Evolutionary conservation across 2,113 vertebrate genomes (phyloP).

Genomic region (Chaenogobius annularis): DNA sequence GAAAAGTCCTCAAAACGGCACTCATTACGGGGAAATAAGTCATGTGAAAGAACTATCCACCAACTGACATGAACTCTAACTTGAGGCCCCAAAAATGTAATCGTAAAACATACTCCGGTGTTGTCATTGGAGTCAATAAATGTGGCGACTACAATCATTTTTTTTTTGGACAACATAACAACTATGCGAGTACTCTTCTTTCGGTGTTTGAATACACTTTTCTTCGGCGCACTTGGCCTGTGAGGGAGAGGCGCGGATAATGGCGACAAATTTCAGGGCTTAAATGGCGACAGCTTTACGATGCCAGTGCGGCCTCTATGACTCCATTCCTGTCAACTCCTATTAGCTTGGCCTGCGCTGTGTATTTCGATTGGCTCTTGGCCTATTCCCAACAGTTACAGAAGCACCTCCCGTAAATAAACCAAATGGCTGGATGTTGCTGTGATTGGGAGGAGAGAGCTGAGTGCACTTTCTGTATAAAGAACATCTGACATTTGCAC

Average conservation of each 20-base stretch:
- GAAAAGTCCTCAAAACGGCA: too few species aligned
- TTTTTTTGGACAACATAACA: neutral
- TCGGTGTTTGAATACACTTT: neutral
- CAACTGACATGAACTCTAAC: neutral
- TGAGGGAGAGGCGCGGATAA: slow-evolving; percentile 56
- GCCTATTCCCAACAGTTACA: slow-evolving; percentile 63
- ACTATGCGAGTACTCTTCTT: neutral
- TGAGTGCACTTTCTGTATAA: slow-evolving; percentile 34
- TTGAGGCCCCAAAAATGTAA: neutral
- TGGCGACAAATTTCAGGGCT: slow-evolving; percentile 68
- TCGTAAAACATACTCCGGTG: neutral
- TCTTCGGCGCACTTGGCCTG: slow-evolving; percentile 11
- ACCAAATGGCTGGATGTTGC: slow-evolving; percentile 63
- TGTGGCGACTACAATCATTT: neutral
- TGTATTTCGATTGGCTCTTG: slow-evolving; percentile 63
- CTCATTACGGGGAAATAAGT: too few species aligned
- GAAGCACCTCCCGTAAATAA: slow-evolving; percentile 71
- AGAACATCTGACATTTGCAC: slow-evolving; percentile 49
- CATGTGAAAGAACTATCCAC: neutral
- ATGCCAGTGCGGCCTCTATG: slow-evolving; percentile 59
- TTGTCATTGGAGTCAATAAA: neutral
- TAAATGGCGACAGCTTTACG: slow-evolving; percentile 72
- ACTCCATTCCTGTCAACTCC: slow-evolving; percentile 71
- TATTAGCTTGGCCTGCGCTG: slow-evolving; percentile 62
- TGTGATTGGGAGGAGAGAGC: slow-evolving; percentile 36